Percentiles rank a stretch among this genome's conserved stretches.
Evolutionary conservation across 2,888 invertebrate species (phyloP).

Genomic region (Habroteleia sp.): DNA sequence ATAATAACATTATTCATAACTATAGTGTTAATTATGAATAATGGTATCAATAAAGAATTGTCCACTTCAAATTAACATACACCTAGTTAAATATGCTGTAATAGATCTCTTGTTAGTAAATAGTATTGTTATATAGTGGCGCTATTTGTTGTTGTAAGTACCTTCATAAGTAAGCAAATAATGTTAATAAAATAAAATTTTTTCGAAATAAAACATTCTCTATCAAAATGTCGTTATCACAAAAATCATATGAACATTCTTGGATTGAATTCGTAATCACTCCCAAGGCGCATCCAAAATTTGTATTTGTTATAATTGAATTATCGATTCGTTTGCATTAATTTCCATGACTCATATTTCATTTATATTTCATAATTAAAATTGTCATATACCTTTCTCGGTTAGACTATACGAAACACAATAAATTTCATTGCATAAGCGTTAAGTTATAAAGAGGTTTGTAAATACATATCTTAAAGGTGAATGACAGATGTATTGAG

Average conservation of each 20-base stretch:
- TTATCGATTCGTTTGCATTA: not conserved
- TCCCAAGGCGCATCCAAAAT: constrained; percentile 17
- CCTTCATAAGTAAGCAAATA: constrained; percentile 7
- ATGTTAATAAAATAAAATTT: constrained; percentile 6
- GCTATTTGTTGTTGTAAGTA: constrained; percentile 26
- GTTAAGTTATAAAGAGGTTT: constrained; percentile 45
- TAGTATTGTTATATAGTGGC: constrained; percentile 12
- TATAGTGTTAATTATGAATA: no score
- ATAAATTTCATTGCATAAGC: constrained; percentile 18
- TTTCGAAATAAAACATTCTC: constrained; percentile 12
- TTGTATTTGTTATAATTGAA: not conserved
- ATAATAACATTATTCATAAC: no score
- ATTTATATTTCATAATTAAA: constrained; percentile 6
- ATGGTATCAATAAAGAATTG: no score
- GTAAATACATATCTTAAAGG: constrained; percentile 62
- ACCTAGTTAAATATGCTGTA: constrained; percentile 16
- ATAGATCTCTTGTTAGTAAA: constrained; percentile 11
- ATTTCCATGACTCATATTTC: constrained; percentile 9
- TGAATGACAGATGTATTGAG: constrained; percentile 49
- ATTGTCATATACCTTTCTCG: constrained; percentile 22
- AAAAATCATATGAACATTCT: constrained; percentile 2
- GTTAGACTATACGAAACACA: constrained; percentile 12
- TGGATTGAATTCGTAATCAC: not conserved
- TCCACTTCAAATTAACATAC: no score
- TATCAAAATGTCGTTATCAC: constrained; percentile 10